phyloP scores from a whole-genome alignment of 2,797 vertebrate genomes.

The Oreochromis mossambicus region DNA sequence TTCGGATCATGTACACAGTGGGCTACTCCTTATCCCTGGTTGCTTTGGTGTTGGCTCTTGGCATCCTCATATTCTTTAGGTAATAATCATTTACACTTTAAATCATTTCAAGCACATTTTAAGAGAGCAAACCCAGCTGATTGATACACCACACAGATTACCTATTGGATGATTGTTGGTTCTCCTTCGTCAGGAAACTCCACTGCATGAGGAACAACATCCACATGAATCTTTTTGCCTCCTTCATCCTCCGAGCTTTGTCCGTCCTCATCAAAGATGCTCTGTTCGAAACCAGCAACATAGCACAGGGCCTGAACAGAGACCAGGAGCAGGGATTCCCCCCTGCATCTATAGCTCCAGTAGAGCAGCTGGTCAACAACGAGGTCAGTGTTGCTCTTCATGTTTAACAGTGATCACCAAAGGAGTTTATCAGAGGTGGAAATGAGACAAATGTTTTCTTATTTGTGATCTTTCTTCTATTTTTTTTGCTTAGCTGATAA shows the following conservation, averaged over 20 bases:
- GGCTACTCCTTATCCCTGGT: constrained; percentile 88
- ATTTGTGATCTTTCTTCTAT: not conserved
- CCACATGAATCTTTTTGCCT: constrained; percentile 91
- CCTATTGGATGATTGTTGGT: not conserved
- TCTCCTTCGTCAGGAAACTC: constrained; percentile 74
- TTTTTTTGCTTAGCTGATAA: not conserved
- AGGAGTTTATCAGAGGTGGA: not conserved
- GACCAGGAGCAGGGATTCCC: constrained; percentile 66
- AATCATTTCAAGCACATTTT: not conserved
- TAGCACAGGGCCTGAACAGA: constrained; percentile 55
- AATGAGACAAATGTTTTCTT: not conserved
- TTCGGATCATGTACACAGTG: constrained; percentile 84
- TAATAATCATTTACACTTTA: constrained; percentile 36
- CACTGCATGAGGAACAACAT: constrained; percentile 91
- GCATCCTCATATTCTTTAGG: constrained; percentile 86
- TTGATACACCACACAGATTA: not conserved
- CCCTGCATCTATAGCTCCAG: constrained; percentile 44
- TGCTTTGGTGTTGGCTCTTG: constrained; percentile 81
- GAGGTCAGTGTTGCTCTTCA: constrained; percentile 55
- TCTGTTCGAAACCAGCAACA: constrained; percentile 71
- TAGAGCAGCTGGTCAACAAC: constrained; percentile 71
- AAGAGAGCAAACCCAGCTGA: not conserved
- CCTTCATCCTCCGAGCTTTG: constrained; percentile 83
- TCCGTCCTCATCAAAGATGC: constrained; percentile 88
- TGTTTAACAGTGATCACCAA: not conserved